phyloP scores from a whole-genome alignment of 2,888 invertebrate genomes.

The Leptopilina syphax region DNA sequence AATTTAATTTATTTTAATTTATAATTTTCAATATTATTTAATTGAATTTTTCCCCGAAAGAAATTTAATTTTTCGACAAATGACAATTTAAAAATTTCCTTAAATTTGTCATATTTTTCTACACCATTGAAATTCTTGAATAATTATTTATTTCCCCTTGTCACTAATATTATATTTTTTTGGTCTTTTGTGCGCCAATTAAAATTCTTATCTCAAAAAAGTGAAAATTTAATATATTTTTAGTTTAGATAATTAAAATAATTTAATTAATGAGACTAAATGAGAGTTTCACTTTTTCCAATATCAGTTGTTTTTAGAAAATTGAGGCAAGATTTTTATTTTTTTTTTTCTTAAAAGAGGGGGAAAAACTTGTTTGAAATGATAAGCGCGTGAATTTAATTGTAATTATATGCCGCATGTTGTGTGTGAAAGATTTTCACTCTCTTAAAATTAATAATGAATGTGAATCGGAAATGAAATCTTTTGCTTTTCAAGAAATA shows the following conservation, averaged over 20 bases:
- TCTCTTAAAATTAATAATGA: constrained; percentile 10
- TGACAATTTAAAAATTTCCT: too few species aligned
- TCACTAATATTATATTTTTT: too few species aligned
- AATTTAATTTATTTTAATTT: too few species aligned
- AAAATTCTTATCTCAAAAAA: neutral
- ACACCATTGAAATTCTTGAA: too few species aligned
- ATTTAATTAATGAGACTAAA: neutral
- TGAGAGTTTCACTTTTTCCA: constrained; percentile 1
- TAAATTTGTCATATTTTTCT: too few species aligned
- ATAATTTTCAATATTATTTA: too few species aligned
- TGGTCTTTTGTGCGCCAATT: neutral
- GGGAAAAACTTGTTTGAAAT: neutral
- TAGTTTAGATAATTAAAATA: too few species aligned
- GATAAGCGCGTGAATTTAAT: neutral
- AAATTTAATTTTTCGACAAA: too few species aligned
- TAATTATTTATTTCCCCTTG: too few species aligned
- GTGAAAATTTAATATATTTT: neutral
- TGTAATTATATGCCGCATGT: neutral
- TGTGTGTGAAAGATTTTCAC: neutral
- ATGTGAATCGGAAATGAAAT: constrained; percentile 31
- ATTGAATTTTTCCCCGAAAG: too few species aligned
- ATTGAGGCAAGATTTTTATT: neutral
- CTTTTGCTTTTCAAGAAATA: constrained; percentile 11
- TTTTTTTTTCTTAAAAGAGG: neutral
- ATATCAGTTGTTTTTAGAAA: constrained; percentile 8